These are phyloP conservation scores for Astropecten irregularis DNA, from an alignment of 53 echinoderm and acorn worm genomes.

Conservation along the genomic window DNA sequence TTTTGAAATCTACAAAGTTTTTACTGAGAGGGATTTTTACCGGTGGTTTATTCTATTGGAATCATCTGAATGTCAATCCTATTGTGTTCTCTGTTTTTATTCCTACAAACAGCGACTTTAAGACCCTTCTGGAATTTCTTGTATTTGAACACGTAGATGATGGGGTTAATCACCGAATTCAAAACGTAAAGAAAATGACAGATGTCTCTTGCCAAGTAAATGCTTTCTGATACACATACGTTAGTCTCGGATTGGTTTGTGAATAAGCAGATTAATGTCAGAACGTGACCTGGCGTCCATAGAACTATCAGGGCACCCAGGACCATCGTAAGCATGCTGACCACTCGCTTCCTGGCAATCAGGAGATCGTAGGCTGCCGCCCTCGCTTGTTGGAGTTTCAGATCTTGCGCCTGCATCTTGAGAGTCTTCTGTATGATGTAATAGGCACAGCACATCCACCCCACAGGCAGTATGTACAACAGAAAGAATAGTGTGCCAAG, in stretches of 20 bases:
- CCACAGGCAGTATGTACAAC: neutral
- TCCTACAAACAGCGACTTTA: neutral
- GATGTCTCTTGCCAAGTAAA: neutral
- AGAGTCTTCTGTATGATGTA: slow-evolving; percentile 23
- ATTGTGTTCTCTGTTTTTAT: no score
- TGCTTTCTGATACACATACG: neutral
- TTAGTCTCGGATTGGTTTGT: neutral
- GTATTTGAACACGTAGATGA: slow-evolving; percentile 49
- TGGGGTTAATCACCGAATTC: slow-evolving; percentile 39
- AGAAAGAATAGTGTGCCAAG: neutral
- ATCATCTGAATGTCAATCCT: no score
- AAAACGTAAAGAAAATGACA: neutral
- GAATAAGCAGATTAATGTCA: neutral
- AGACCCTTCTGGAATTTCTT: slow-evolving; percentile 27
- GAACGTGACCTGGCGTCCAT: neutral
- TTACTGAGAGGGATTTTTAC: no score
- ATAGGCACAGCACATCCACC: slow-evolving; percentile 28
- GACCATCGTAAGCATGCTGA: slow-evolving; percentile 19
- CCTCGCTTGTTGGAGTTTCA: neutral
- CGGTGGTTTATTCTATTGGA: no score
- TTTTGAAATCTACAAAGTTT: neutral
- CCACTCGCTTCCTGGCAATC: slow-evolving; percentile 8
- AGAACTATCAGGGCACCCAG: slow-evolving; percentile 13
- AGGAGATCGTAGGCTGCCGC: slow-evolving; percentile 10
- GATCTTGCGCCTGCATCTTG: neutral